Base-by-base conservation (phyloP, 2,888 invertebrate species). In the Macrosoma leucophasiata region DNA sequence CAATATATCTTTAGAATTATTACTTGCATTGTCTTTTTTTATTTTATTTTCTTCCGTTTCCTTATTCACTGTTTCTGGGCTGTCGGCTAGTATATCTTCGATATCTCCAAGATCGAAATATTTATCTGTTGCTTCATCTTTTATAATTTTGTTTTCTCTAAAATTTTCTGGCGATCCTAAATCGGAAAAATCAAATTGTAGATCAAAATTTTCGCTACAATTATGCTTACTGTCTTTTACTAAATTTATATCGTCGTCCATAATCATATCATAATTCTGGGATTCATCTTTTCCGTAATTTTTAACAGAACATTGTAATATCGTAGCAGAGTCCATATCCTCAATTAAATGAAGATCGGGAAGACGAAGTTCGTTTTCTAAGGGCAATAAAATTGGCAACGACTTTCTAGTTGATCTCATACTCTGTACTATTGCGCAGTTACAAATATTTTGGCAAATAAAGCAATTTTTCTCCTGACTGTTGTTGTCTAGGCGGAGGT, bases 51-150 rank as follows among this genome's bases (percentile, higher is more conserved):
- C 46, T 19, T 39, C 22, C 4, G 45, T 7, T 41, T 37, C 41
- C 50, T 49, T 61, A n/a, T n/a, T n/a, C n/a, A n/a, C n/a, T n/a
- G n/a, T 56, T 41, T 67, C 63, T n/a, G 66, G 66, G 39, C 61
- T 71, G 8, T 65, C 66, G 32, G 59, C 71, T 51, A 78, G 76
- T 49, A 85, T 74, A 31, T 71, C 73, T 29, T 72, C 69, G 18
- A 69, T 58, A 41, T 82, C 67, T 15, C 81, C 81, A 7, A 84
- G 54, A 52, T 84, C 78, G 27, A 84, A 84, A 47, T 77, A 7
- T 73, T 29, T 50, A n/a, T n/a, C n/a, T n/a, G n/a, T n/a, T n/a
- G n/a, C 17, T 17, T 5, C 7, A 17, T 17, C 17, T 5, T 17
- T 17, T 17, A 17, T 5, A 17, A 4, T 17, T 17, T 17, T n/a